phyloP scores from a whole-genome alignment of 2,113 vertebrate genomes.

The Bambusicola thoracicus region DNA sequence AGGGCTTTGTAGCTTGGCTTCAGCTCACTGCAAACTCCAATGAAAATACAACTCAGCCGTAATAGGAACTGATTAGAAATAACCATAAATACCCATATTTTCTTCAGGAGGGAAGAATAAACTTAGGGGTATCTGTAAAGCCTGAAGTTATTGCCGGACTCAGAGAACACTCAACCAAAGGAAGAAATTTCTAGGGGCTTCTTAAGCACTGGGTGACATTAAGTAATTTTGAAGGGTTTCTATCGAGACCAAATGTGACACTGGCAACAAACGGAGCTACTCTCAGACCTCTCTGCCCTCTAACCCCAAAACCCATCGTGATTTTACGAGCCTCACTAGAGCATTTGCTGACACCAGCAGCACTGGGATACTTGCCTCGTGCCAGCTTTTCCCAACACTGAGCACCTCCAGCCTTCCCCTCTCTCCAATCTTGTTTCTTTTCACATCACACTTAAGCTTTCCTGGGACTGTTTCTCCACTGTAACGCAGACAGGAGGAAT shows the following conservation, averaged over 20 bases:
- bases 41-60: not conserved
- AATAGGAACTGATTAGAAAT: not conserved
- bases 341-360: rapidly evolving
- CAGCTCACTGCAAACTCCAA: not conserved
- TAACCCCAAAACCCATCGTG: not conserved
- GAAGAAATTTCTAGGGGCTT: too few relatives aligned
- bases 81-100: not conserved
- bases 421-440: not conserved
- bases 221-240: not conserved
- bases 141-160: not conserved
- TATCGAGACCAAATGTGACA: not conserved
- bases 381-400: too few relatives aligned
- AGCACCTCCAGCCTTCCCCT: not conserved
- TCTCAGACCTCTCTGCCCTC: not conserved
- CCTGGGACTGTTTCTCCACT: not conserved
- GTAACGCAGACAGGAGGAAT: conserved; percentile 2
- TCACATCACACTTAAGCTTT: not conserved
- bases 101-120: not conserved
- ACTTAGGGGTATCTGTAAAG: too few relatives aligned
- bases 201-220: not conserved
- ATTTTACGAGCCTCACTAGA: not conserved
- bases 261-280: not conserved
- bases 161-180: not conserved
- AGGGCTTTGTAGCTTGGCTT: not conserved
- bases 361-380: not conserved